phyloP scores from a whole-genome alignment of 2,797 vertebrate genomes.

The Mormyrops attenuatus region DNA sequence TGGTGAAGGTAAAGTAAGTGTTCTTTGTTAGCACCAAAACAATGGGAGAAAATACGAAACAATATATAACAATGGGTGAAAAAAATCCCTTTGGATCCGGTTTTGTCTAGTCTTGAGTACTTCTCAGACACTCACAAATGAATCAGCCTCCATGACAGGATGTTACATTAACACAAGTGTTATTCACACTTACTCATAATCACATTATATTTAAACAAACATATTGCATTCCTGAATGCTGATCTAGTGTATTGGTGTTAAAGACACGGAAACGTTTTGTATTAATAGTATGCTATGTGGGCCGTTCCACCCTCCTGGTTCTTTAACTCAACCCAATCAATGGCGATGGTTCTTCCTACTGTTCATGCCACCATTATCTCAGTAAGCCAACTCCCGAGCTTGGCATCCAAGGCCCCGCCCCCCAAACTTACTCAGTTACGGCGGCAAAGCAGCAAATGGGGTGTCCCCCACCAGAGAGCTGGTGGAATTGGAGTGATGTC shows the following conservation, averaged over 20 bases:
- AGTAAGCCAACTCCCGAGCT: not conserved
- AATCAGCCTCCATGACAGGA: not conserved
- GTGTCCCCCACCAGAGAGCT: not conserved
- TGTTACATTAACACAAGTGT: not conserved
- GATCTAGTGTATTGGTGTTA: not conserved
- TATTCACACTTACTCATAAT: not conserved
- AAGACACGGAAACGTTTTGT: not conserved
- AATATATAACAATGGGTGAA: slow-evolving; percentile 34
- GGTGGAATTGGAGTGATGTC: slow-evolving; percentile 27
- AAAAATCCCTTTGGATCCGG: slow-evolving; percentile 21
- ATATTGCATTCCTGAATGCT: not conserved
- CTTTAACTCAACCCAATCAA: not conserved
- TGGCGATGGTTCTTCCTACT: not conserved
- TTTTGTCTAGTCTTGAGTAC: not conserved
- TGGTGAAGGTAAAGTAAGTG: slow-evolving; percentile 19
- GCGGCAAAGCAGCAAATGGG: slow-evolving; percentile 28
- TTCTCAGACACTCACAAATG: not conserved
- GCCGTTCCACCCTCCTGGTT: not conserved
- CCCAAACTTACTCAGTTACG: slow-evolving; percentile 3
- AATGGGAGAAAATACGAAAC: slow-evolving; percentile 10
- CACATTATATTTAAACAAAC: slow-evolving; percentile 2
- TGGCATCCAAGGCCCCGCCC: not conserved
- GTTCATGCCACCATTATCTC: not conserved
- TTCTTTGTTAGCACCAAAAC: slow-evolving; percentile 42
- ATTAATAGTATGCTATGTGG: not conserved